Evolutionary conservation across 2,888 invertebrate genomes (phyloP).

Genomic region (Serripes groenlandicus): DNA sequence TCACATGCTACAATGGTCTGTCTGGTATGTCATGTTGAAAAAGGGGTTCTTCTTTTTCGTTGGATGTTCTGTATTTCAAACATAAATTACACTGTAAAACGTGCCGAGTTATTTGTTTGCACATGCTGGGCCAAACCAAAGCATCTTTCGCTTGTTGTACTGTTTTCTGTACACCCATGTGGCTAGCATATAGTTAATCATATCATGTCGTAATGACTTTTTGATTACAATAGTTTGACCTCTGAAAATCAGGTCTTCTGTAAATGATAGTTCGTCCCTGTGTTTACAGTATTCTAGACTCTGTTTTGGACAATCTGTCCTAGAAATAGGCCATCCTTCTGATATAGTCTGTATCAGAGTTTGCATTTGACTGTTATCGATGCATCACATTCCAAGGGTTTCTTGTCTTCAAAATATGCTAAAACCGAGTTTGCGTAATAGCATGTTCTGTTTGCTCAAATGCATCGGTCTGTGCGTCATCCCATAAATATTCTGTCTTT

Average conservation of each 20-base stretch:
- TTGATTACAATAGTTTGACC: slow-evolving; percentile 55
- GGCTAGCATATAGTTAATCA: slow-evolving; percentile 57
- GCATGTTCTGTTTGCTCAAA: too few relatives aligned
- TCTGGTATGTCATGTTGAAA: slow-evolving; percentile 45
- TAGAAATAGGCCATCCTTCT: slow-evolving; percentile 50
- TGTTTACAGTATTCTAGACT: slow-evolving; percentile 46
- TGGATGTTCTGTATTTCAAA: too few relatives aligned
- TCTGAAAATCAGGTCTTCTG: slow-evolving; percentile 37
- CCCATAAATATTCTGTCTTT: too few relatives aligned
- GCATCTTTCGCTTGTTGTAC: slow-evolving; percentile 49
- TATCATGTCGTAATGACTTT: slow-evolving; percentile 41
- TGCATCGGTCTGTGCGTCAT: too few relatives aligned
- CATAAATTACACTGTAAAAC: slow-evolving; percentile 44
- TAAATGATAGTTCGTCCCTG: slow-evolving; percentile 41
- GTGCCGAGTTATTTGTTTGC: slow-evolving; percentile 36
- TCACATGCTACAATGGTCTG: slow-evolving; percentile 61
- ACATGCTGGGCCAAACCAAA: slow-evolving; percentile 70
- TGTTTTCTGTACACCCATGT: slow-evolving; percentile 63
- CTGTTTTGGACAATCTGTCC: slow-evolving; percentile 12
- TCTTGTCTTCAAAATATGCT: too few relatives aligned
- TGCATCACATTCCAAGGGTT: too few relatives aligned
- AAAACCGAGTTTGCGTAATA: too few relatives aligned
- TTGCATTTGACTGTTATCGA: slow-evolving; percentile 19
- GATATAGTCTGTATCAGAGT: slow-evolving; percentile 27
- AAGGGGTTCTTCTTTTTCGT: too few relatives aligned